phyloP scores from a whole-genome alignment of 1,140 invertebrate genomes.

The Lepidurus apus region DNA sequence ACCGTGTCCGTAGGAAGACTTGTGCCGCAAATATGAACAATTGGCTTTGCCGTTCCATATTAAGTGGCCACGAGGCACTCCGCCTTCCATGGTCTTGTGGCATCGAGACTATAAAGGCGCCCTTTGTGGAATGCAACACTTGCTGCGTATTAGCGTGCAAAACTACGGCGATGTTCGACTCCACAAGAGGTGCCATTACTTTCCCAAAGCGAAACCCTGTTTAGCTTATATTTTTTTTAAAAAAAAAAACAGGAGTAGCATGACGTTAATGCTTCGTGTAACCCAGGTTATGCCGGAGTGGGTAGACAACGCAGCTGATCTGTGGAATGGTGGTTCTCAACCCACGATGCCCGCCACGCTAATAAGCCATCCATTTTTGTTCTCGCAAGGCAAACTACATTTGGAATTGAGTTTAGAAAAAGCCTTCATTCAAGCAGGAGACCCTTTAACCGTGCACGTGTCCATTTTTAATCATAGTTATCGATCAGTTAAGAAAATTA shows the following conservation, averaged over 20 bases:
- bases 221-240: not conserved
- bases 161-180: not conserved
- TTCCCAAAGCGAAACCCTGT: not conserved
- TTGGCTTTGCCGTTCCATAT: conserved; percentile 24
- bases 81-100: not conserved
- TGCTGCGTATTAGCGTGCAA: not conserved
- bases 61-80: conserved; percentile 24
- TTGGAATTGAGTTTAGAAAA: conserved; percentile 26
- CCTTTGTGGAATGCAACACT: conserved; percentile 25
- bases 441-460: conserved; percentile 24
- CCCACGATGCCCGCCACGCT: not conserved
- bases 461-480: conserved; percentile 24
- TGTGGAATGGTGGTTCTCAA: not conserved
- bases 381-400: conserved; percentile 12
- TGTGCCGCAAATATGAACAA: not conserved
- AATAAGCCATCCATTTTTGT: conserved; percentile 23
- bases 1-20: not conserved
- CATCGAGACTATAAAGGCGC: not conserved
- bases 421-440: conserved; percentile 20
- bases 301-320: not conserved
- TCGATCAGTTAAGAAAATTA: conserved; percentile 6
- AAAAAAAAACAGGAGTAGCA: not conserved
- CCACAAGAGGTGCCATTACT: conserved; percentile 25
- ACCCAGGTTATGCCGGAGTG: not conserved
- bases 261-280: not conserved